Percentiles rank a stretch among this genome's conserved stretches.
These are phyloP conservation scores for Platorchestia sp. DNA, from an alignment of 1,140 invertebrate species.

Conservation along the genomic window DNA sequence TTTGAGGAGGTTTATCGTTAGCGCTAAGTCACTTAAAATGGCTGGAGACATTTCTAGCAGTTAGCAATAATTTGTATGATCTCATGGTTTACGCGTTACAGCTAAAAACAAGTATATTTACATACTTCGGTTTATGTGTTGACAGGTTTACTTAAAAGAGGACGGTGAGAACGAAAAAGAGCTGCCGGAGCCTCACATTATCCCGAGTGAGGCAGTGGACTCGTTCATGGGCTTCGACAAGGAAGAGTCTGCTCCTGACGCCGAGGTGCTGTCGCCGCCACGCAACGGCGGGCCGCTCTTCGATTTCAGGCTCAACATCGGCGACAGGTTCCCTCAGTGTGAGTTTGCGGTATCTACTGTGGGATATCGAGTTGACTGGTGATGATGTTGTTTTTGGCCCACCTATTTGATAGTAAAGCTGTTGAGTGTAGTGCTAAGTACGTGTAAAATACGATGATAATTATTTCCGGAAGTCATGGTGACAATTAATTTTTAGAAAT, in stretches of 20 bases:
- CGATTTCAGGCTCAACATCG: slow-evolving; percentile 41
- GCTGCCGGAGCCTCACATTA: slow-evolving; percentile 21
- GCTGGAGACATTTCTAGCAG: neutral
- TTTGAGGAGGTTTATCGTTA: neutral
- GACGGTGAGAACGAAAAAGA: neutral
- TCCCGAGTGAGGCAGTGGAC: slow-evolving; percentile 5
- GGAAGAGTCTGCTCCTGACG: slow-evolving; percentile 14
- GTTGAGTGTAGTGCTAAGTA: neutral
- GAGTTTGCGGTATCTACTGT: neutral
- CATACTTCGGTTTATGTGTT: neutral
- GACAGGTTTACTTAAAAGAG: neutral
- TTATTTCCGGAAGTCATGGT: neutral
- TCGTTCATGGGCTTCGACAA: slow-evolving; percentile 26
- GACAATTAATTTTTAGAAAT: neutral
- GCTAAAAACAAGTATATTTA: neutral
- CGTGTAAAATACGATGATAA: neutral
- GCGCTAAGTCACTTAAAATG: neutral
- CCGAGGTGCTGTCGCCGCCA: slow-evolving; percentile 1
- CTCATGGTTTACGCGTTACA: too few relatives aligned
- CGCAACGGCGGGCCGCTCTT: slow-evolving; percentile 35
- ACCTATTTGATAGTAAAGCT: neutral
- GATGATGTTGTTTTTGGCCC: neutral
- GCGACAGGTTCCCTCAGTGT: slow-evolving; percentile 2
- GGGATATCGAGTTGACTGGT: neutral
- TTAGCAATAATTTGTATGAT: too few relatives aligned